Evolutionary conservation across 1,140 invertebrate genomes (phyloP), one percentile per base, ranked within the genome.

Genomic region (Rhopalosiphum padi): DNA sequence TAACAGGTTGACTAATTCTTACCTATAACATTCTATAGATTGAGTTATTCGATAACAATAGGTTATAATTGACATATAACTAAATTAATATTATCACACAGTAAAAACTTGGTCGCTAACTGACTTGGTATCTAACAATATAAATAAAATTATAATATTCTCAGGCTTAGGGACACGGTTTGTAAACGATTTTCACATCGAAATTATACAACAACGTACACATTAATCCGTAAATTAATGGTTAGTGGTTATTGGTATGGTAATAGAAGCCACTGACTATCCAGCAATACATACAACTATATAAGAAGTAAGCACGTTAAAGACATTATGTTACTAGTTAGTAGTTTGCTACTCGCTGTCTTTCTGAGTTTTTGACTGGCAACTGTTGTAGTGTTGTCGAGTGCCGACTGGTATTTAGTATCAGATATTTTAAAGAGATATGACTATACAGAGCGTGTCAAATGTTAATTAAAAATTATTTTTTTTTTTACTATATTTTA

Each of bases 1-100:
- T n/a, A 88, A 35, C 6, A 35, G 2, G 46, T 18, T n/a, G 18
- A 22, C 51, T 88, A 88, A 51, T 89, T 53, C 87, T 89, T 88
- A 88, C 86, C 46, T 48, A 48, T 48, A 88, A 48, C 86, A 88
- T 88, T n/a, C 46, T 48, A 21, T 35, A 88, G n/a, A 88, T 88
- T 88, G 30, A 88, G 21, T 46, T 88, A 2, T 87, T n/a, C 30
- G 6, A 18, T 11, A 30, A 86, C 25, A 30, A 86, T 15, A 43
- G 9, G 25, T 43, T 43, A 85, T 43, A 85, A 85, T 25, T 25
- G 77, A 82, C 25, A 43, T 9, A 43, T 30, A 85, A 85, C 11
- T 68, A 30, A 30, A 68, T 30, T 0, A 43, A 85, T 43, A 85
- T 41, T 85, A 43, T 30, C 11, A 43, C 18, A 43, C 37, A 85